Percentiles rank a stretch among this genome's conserved stretches.
Conservation (phyloP, 2,797 vertebrate species). For the Limnodromus scolopaceus region DNA sequence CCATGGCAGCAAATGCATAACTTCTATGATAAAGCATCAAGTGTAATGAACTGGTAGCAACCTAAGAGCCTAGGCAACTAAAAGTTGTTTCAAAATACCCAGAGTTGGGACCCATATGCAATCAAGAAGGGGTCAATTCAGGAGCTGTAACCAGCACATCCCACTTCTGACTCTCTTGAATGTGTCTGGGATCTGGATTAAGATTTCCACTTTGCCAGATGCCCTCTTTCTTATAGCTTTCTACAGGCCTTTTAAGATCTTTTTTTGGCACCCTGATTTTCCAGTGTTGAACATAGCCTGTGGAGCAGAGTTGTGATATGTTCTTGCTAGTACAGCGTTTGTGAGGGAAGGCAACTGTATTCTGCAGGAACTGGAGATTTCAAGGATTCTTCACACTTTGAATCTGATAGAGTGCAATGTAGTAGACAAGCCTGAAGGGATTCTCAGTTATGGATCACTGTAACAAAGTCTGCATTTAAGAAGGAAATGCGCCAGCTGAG, state of each 20-base stretch:
- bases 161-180: neutral
- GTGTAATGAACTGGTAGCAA: neutral
- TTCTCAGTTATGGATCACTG: conserved; percentile 54
- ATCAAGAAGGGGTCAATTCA: neutral
- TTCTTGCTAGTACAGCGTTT: neutral
- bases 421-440: conserved; percentile 66
- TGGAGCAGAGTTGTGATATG: neutral
- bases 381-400: conserved; percentile 54
- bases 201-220: neutral
- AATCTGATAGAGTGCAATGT: conserved; percentile 46
- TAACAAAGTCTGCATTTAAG: conserved; percentile 60
- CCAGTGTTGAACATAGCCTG: neutral
- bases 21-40: neutral
- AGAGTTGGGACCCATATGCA: neutral
- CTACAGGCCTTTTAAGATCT: neutral
- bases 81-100: neutral
- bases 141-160: neutral
- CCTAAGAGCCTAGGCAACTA: neutral
- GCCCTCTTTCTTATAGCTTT: neutral
- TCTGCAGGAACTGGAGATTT: conserved; percentile 43
- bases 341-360: neutral
- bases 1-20: neutral
- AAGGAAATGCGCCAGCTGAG: conserved; percentile 17
- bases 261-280: neutral
- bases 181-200: neutral